Conservation (phyloP, 2,113 vertebrate species). For the Clarias macrocephalus region DNA sequence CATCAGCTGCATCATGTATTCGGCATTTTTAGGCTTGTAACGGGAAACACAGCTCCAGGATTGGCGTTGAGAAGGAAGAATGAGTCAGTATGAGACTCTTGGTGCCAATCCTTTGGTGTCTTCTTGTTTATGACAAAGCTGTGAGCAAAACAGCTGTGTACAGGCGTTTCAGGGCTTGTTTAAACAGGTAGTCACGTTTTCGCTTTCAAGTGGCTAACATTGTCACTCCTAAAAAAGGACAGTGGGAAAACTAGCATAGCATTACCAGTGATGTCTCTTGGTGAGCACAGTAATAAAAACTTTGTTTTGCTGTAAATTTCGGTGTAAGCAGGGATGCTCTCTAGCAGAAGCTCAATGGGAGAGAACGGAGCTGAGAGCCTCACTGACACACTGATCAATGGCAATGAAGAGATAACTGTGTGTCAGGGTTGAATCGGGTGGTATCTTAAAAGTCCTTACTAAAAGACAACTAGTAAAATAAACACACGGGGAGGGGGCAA, state of each 20-base stretch:
- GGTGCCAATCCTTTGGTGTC: slow-evolving; percentile 71
- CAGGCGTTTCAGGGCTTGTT: slow-evolving; percentile 78
- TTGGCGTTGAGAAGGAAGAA: slow-evolving; percentile 80
- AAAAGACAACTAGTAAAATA: slow-evolving; percentile 41
- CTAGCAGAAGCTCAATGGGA: slow-evolving; percentile 15
- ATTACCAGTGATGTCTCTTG: slow-evolving; percentile 48
- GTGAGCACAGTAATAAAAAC: slow-evolving; percentile 64
- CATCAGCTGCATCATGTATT: slow-evolving; percentile 69
- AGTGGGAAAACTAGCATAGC: background rate
- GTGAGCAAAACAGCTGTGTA: slow-evolving; percentile 70
- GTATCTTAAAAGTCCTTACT: slow-evolving; percentile 32
- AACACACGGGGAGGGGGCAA: slow-evolving; percentile 29
- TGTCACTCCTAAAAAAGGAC: slow-evolving; percentile 70
- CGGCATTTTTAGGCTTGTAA: slow-evolving; percentile 67
- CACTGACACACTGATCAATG: background rate
- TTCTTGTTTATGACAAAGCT: slow-evolving; percentile 70
- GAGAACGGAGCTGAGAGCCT: background rate
- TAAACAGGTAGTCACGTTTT: slow-evolving; percentile 74
- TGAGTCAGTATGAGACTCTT: slow-evolving; percentile 84
- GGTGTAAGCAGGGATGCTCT: slow-evolving; percentile 23
- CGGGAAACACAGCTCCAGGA: slow-evolving; percentile 74
- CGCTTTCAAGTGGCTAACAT: slow-evolving; percentile 64
- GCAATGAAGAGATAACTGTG: background rate
- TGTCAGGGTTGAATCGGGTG: slow-evolving; percentile 4
- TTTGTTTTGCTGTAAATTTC: slow-evolving; percentile 60